Base-by-base conservation (phyloP, 2,888 invertebrate species). In the Pycnomerus fuliginosus region DNA sequence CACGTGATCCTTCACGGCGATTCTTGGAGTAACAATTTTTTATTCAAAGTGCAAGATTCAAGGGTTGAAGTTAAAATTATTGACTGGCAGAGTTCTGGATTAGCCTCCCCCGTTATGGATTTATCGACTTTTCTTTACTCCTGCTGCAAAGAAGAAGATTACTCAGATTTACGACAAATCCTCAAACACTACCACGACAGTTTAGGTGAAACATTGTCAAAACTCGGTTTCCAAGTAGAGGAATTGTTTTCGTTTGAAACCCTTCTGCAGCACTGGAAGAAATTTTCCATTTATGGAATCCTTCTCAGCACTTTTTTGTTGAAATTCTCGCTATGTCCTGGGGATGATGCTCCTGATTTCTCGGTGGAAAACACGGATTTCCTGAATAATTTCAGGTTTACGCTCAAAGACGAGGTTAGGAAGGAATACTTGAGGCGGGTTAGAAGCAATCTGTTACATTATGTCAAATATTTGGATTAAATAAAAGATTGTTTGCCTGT, bases 171-270 rank as follows among this genome's bases (percentile, higher is more conserved):
- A 12, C 48, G 62, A 10, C 38, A 57, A 12, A 40, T 67, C 8
- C 23, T 68, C 8, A 40, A 59, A 7, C 47, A 56, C 16, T 70
- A 70, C 42, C 50, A 69, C 40, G 41, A 56, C n/a, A 53, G 60
- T 2, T 44, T 70, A 5, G 52, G 59, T 1, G 48, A 47, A 1
- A 39, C 46, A 39, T 44, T 70, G 2, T 28, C 12, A 27, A 24
- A 48, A 34, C 51, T 62, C n/a, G 64, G 61, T 12, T 59, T 61
- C 16, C 54, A 66, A 48, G 52, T 64, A 1, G 47, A 59, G 1
- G 50, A 43, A 15, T 13, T 67, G 8, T 68, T 65, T 48, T 59
- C 70, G 0, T 61, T 44, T 13, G 48, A 53, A 7, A 48, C 32
- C 10, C 50, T 69, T 13, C 16, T 50, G 16, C 35, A 50, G 13